A percentile compares a stretch with the other conserved stretches of the same genome.
phyloP scores from a whole-genome alignment of 2,888 invertebrate species.

The Dicyrtoma fusca region DNA sequence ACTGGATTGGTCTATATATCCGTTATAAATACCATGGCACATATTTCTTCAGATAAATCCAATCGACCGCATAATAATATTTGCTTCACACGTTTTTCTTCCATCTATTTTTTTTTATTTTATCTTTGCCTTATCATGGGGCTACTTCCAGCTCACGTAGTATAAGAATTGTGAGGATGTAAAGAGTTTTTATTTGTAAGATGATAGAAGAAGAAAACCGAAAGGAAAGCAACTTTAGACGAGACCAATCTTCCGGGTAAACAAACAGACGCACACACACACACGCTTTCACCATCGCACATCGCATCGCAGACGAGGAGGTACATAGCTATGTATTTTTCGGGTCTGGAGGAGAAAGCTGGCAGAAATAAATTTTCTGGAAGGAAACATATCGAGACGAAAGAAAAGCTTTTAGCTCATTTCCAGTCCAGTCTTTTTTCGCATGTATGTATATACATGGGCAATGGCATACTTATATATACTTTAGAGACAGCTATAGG shows the following conservation, averaged over 20 bases:
- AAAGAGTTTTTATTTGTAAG: background rate
- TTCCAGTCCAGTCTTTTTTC: background rate
- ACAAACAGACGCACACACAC: background rate
- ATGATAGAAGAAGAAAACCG: background rate
- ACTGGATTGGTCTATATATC: too few relatives aligned
- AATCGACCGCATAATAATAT: constrained; percentile 18
- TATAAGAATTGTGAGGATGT: too few relatives aligned
- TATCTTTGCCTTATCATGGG: background rate
- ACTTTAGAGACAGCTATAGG: too few relatives aligned
- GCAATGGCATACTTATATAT: too few relatives aligned
- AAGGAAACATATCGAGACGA: background rate
- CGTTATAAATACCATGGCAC: too few relatives aligned
- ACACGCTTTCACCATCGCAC: too few relatives aligned
- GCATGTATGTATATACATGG: background rate
- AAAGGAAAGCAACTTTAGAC: background rate
- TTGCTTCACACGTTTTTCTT: constrained; percentile 16
- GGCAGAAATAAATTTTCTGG: too few relatives aligned
- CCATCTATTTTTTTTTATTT: background rate
- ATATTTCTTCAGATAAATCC: too few relatives aligned
- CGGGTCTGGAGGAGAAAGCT: too few relatives aligned
- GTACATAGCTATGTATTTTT: too few relatives aligned
- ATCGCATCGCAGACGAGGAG: too few relatives aligned
- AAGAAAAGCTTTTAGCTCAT: constrained; percentile 6
- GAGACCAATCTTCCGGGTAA: background rate
- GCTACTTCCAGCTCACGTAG: too few relatives aligned